Evolutionary conservation across 2,888 invertebrate genomes (phyloP).

Genomic region (Lasioglossum vierecki): DNA sequence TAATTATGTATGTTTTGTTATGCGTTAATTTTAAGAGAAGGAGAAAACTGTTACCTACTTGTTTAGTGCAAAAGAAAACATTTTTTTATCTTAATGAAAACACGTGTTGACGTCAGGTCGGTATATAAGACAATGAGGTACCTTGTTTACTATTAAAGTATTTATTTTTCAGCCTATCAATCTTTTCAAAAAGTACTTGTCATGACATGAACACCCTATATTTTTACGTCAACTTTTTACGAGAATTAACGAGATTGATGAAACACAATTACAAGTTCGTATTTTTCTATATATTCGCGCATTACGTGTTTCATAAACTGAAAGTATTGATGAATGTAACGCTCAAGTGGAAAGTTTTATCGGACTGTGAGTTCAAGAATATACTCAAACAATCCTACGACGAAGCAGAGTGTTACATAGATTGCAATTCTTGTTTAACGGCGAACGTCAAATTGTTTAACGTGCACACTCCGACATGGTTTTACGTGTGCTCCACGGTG

Average conservation of each 20-base stretch:
- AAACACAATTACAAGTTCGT: conserved; percentile 69
- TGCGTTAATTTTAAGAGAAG: too few species aligned
- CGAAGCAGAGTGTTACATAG: conserved; percentile 61
- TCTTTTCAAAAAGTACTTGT: background rate
- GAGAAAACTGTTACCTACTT: too few species aligned
- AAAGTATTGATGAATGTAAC: conserved; percentile 61
- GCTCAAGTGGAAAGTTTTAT: conserved; percentile 58
- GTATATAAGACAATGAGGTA: too few species aligned
- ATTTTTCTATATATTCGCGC: conserved; percentile 69
- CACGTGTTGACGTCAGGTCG: too few species aligned
- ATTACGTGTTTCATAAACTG: conserved; percentile 67
- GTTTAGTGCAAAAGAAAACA: too few species aligned
- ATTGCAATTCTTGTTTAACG: conserved; percentile 72
- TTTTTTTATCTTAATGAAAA: too few species aligned
- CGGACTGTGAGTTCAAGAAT: conserved; percentile 64
- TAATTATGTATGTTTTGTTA: too few species aligned
- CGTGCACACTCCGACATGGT: conserved; percentile 57
- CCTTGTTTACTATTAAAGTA: background rate
- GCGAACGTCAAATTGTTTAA: conserved; percentile 54
- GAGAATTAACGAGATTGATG: conserved; percentile 56
- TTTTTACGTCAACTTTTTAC: conserved; percentile 50
- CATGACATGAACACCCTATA: conserved; percentile 34
- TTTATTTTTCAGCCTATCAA: conserved; percentile 22
- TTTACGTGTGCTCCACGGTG: conserved; percentile 71
- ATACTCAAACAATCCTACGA: conserved; percentile 55